Evolutionary conservation across 2,797 vertebrate genomes (phyloP), one percentile per base, ranked within the genome.

Genomic region (Ctenopoma multispine): DNA sequence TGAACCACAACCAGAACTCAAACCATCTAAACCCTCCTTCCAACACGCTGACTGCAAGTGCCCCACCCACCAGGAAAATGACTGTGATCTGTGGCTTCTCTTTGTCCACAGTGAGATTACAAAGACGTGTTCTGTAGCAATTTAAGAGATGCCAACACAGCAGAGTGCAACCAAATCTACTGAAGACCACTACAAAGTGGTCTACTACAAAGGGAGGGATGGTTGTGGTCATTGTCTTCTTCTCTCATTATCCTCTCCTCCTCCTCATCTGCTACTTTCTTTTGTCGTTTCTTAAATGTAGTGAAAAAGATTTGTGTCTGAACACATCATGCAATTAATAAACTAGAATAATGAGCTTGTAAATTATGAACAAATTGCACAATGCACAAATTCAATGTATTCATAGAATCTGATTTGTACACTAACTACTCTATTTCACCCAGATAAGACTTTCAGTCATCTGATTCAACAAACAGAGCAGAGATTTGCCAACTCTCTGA

Each of bases 31-130:
- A 63, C 27, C n/a, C 24, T 0, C 40, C 38, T 15, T 49, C 56
- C 66, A 2, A 12, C 18, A 8, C 13, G 0, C 51, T 0, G 4
- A 17, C 47, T 2, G 17, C 50, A n/a, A 0, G 17, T 54, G 29
- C 65, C 50, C 66, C 48, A 11, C 80, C 79, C 61, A 18, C 56
- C 57, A 0, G 40, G 17, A 29, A 57, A 67, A 82, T n/a, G 20
- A 62, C 18, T n/a, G 12, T 12, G 24, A 61, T 64, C 68, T 23
- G 68, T 54, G 48, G 63, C 69, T 58, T 75, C 11, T 1, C 29
- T 53, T 49, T 54, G 67, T 70, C 53, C 36, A 0, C 18, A 13
- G n/a, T 27, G 69, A 69, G 74, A 83, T 79, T 53, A 75, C 72
- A 73, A 63, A 69, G 72, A 51, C 9, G 2, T 2, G 27, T 43